Percentiles rank a stretch among this genome's conserved stretches.
Conservation (phyloP, 2,888 invertebrate genomes). For the Opisthograptis luteolata region DNA sequence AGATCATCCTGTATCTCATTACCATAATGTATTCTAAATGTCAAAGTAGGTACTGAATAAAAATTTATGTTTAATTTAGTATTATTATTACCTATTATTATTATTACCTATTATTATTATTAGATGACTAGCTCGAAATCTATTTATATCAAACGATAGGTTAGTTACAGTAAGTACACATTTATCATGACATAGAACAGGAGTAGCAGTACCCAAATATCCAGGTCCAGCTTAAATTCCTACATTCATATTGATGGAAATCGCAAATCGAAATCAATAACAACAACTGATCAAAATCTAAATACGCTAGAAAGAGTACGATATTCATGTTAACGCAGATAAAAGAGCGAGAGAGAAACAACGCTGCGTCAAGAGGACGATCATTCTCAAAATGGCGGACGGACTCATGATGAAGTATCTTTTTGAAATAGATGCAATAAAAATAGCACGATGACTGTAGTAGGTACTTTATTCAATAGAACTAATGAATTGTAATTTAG, state of each 20-base stretch:
- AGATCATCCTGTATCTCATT: too few species aligned
- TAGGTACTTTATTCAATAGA: too few species aligned
- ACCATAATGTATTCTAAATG: too few species aligned
- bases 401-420: conserved; percentile 27
- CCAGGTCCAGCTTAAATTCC: not conserved
- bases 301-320: conserved; percentile 19
- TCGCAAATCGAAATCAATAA: conserved; percentile 14
- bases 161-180: not conserved
- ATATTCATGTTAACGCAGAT: not conserved
- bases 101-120: too few species aligned
- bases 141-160: too few species aligned
- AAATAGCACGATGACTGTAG: too few species aligned
- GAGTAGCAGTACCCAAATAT: not conserved
- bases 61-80: too few species aligned
- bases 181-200: not conserved
- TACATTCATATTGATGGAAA: conserved; percentile 6
- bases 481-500: too few species aligned
- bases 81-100: too few species aligned
- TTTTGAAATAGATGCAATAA: not conserved
- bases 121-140: too few species aligned
- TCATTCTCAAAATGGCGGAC: conserved; percentile 29
- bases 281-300: conserved; percentile 14
- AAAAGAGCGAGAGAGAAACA: conserved; percentile 17
- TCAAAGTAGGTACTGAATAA: too few species aligned
- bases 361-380: conserved; percentile 8